Percentiles rank a stretch among this genome's conserved stretches.
Evolutionary conservation across 2,888 invertebrate species (phyloP).

Genomic region (Xestia rhomboidea): DNA sequence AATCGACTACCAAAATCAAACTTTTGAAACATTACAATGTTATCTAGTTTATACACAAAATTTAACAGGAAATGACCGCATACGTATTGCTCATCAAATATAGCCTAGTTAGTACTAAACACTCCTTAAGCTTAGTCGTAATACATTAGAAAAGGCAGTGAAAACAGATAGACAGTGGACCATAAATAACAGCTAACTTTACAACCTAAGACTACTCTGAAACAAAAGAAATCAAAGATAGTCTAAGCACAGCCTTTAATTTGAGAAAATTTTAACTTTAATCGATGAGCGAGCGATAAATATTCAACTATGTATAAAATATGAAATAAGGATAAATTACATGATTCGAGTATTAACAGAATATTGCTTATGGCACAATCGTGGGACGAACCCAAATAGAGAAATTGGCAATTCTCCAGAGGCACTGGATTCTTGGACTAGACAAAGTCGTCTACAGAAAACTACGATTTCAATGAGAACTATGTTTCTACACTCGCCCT

Average conservation of each 20-base stretch:
- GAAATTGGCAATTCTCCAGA: background rate
- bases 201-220: slow-evolving; percentile 50
- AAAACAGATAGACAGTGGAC: slow-evolving; percentile 36
- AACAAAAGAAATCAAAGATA: slow-evolving; percentile 62
- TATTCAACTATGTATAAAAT: background rate
- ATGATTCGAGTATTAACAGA: background rate
- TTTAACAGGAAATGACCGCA: background rate
- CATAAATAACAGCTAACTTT: slow-evolving; percentile 41
- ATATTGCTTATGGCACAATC: slow-evolving; percentile 17
- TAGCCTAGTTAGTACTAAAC: background rate
- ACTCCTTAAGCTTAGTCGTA: slow-evolving; percentile 6
- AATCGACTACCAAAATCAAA: background rate
- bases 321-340: background rate
- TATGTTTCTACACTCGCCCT: slow-evolving; percentile 20
- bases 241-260: slow-evolving; percentile 75
- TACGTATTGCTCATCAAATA: background rate
- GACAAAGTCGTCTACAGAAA: background rate
- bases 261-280: slow-evolving; percentile 68
- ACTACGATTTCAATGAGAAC: background rate
- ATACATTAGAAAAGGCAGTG: slow-evolving; percentile 54
- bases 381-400: background rate
- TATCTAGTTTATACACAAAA: background rate
- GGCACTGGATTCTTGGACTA: background rate
- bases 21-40: background rate
- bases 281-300: slow-evolving; percentile 31